These are phyloP conservation scores for Opisthograptis luteolata DNA, from an alignment of 2,888 invertebrate genomes.

Conservation along the genomic window DNA sequence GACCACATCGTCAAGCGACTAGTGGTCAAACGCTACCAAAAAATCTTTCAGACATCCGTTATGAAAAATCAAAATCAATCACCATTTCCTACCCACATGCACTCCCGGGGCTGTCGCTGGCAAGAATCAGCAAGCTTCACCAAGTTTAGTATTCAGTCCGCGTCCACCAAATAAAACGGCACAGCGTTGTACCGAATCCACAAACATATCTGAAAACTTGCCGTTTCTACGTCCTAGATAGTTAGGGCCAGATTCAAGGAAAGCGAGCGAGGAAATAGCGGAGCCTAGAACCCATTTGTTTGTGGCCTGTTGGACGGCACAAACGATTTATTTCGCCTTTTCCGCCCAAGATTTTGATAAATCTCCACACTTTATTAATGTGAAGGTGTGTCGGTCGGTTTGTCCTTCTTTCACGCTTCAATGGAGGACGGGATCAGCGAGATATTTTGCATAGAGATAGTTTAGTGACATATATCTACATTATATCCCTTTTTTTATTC, in stretches of 20 bases:
- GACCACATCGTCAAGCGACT: too few relatives aligned
- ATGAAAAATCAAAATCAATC: constrained; percentile 13
- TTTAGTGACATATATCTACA: too few relatives aligned
- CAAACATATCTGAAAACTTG: constrained; percentile 14
- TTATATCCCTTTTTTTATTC: too few relatives aligned
- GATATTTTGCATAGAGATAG: too few relatives aligned
- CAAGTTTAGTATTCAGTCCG: constrained; percentile 13
- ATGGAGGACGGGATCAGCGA: too few relatives aligned
- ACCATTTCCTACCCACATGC: too few relatives aligned
- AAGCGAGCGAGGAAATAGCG: neutral
- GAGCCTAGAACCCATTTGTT: neutral
- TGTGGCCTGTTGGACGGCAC: neutral
- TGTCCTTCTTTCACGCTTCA: too few relatives aligned
- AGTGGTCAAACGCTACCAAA: too few relatives aligned
- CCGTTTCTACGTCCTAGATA: constrained; percentile 1
- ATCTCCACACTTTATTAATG: neutral
- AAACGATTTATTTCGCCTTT: constrained; percentile 2
- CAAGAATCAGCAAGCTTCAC: neutral
- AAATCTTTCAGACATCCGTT: neutral
- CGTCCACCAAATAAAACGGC: neutral
- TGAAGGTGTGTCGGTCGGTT: too few relatives aligned
- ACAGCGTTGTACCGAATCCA: neutral
- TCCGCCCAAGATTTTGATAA: neutral
- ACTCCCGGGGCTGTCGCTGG: neutral
- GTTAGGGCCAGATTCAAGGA: neutral